Base-by-base conservation (phyloP, 2,797 vertebrate genomes). In the Echeneis naucrates region DNA sequence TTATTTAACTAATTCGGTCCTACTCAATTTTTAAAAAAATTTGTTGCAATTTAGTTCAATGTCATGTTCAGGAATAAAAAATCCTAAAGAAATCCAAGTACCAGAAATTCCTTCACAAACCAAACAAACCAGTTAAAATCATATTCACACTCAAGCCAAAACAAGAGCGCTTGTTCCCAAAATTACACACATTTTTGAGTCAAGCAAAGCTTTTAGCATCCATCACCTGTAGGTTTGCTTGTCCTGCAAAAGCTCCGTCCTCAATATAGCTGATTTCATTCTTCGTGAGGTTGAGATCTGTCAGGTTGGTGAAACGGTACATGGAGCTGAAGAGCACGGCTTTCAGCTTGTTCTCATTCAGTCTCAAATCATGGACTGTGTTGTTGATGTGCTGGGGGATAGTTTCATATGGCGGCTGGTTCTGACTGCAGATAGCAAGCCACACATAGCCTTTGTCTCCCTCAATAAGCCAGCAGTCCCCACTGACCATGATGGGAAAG, bases 351-450 rank as follows among this genome's bases (percentile, higher is more conserved):
- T 99, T 99, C 92, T 99, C 98, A 0, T 99, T 99, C 68, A 99
- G 93, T 62, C 98, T 93, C 88, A 99, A 92, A 91, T 99, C 98
- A 0, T 99, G 97, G 88, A 99, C 98, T 0, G 98, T 99, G 94
- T 97, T 99, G 93, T 99, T 99, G 91, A 99, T 99, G 81, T 99
- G 98, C 91, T 99, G 98, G 0, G 98, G 98, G 57, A 99, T 98
- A 65, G 97, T 98, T 92, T 99, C 98, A 0, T 98, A 99, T 0
- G 98, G 98, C 0, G 98, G 98, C 91, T 99, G 98, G 93, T 99
- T 99, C 93, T 99, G 97, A 92, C 98, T 99, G 94, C 98, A 99
- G 92, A 99, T 99, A 37, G 98, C 98, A 88, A 99, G 91, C 98
- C 98, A 99, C 81, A 99, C 97, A 0, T 98, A 99, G 61, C 98